Conservation (phyloP, 2,113 vertebrate species). For the Jaculus jaculus region DNA sequence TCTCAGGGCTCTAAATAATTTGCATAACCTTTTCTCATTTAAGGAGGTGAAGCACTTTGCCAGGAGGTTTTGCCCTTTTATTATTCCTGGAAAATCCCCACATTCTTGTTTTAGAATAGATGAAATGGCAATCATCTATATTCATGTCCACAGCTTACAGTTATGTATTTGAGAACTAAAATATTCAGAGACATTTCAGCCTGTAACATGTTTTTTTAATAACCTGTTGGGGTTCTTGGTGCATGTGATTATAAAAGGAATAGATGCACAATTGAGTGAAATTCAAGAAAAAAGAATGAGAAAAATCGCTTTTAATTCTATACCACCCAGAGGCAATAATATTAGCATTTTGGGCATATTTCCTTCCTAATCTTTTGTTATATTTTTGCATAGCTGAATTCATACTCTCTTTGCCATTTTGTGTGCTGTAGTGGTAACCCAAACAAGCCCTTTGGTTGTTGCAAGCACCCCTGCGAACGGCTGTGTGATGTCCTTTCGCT, state of each 20-base stretch:
- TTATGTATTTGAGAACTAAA: conserved; percentile 75
- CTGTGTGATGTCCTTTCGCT: not conserved
- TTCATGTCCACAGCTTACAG: conserved; percentile 74
- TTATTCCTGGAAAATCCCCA: conserved; percentile 65
- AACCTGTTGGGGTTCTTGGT: not conserved
- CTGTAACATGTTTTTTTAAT: conserved; percentile 62
- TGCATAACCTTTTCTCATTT: conserved; percentile 26
- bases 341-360: conserved; percentile 46
- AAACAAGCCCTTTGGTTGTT: conserved; percentile 7
- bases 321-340: conserved; percentile 40
- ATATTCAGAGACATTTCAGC: conserved; percentile 70
- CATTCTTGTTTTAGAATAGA: conserved; percentile 58
- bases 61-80: conserved; percentile 54
- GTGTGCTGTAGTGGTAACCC: not conserved
- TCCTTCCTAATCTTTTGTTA: not conserved
- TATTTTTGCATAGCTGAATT: not conserved
- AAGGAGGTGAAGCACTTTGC: conserved; percentile 9
- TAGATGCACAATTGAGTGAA: conserved; percentile 46
- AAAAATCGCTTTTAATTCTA: conserved; percentile 58
- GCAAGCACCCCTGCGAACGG: not conserved
- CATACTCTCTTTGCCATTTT: conserved; percentile 18
- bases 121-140: conserved; percentile 71
- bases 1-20: conserved; percentile 51
- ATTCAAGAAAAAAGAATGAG: conserved; percentile 36
- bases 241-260: conserved; percentile 49